phyloP scores from a whole-genome alignment of 2,888 invertebrate genomes.

The Eledona agricola region DNA sequence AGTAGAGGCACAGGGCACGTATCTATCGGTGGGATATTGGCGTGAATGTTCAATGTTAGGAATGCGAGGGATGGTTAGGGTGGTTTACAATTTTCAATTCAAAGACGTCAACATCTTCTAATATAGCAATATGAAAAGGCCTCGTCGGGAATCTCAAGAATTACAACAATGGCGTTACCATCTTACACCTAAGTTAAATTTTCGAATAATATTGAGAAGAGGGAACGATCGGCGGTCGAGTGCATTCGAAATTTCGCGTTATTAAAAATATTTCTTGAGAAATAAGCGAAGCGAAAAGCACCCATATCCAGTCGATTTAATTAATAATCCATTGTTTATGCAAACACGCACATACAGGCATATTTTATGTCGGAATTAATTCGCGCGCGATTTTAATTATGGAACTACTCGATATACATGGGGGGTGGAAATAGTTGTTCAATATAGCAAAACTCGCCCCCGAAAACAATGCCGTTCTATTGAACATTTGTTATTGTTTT shows the following conservation, averaged over 20 bases:
- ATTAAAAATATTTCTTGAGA: constrained; percentile 19
- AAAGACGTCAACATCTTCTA: constrained; percentile 59
- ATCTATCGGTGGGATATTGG: constrained; percentile 55
- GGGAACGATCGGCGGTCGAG: constrained; percentile 16
- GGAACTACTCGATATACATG: constrained; percentile 5
- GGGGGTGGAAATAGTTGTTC: constrained; percentile 9
- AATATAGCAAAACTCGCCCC: constrained; percentile 8
- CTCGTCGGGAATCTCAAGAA: constrained; percentile 55
- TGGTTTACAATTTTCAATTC: constrained; percentile 62
- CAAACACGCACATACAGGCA: background rate
- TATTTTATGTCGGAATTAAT: background rate
- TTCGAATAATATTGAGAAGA: constrained; percentile 30
- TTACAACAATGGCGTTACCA: constrained; percentile 55
- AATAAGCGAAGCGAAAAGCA: no score
- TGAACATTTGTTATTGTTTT: constrained; percentile 32
- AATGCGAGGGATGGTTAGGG: constrained; percentile 58
- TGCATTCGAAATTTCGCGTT: constrained; percentile 13
- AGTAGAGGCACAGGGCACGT: constrained; percentile 40
- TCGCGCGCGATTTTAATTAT: constrained; percentile 10
- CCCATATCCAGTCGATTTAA: background rate
- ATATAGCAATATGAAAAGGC: constrained; percentile 61
- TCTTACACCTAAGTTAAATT: constrained; percentile 42
- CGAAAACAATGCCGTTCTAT: constrained; percentile 21
- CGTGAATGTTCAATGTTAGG: constrained; percentile 59
- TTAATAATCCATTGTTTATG: background rate